Conservation (phyloP, 2,888 invertebrate species). For the Heliconius ethilla region DNA sequence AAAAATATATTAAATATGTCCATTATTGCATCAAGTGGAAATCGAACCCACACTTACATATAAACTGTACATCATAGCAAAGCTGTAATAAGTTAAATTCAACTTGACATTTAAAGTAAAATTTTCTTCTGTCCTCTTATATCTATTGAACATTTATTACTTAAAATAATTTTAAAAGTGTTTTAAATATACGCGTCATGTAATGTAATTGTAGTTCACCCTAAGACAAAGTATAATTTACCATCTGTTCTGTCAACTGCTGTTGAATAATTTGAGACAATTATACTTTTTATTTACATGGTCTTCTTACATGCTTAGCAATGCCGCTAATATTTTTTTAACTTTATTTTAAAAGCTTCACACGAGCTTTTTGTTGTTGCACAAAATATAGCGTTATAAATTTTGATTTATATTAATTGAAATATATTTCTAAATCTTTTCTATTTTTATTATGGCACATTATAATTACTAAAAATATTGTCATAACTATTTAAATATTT, state of each 20-base stretch:
- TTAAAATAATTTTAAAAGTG: neutral
- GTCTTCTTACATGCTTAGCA: neutral
- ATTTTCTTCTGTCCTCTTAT: neutral
- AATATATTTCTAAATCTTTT: no score
- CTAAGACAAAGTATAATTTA: conserved; percentile 49
- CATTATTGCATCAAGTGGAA: neutral
- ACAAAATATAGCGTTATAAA: no score
- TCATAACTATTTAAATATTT: neutral
- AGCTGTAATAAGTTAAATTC: neutral
- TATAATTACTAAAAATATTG: neutral
- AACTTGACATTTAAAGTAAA: conserved; percentile 1
- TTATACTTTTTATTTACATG: conserved; percentile 16
- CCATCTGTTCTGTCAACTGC: conserved; percentile 33
- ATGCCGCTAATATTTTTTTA: neutral
- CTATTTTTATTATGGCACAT: neutral
- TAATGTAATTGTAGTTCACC: conserved; percentile 16
- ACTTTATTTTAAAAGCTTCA: neutral
- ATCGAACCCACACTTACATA: neutral
- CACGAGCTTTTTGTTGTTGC: neutral
- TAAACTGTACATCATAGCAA: neutral
- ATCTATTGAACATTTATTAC: neutral
- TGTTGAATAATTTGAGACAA: conserved; percentile 23
- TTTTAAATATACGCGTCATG: conserved; percentile 4
- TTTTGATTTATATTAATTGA: no score
- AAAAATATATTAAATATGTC: no score